phyloP scores from a whole-genome alignment of 30 jellyfish, hydroid and myxozoan genomes.

The Turritopsis rubra region DNA sequence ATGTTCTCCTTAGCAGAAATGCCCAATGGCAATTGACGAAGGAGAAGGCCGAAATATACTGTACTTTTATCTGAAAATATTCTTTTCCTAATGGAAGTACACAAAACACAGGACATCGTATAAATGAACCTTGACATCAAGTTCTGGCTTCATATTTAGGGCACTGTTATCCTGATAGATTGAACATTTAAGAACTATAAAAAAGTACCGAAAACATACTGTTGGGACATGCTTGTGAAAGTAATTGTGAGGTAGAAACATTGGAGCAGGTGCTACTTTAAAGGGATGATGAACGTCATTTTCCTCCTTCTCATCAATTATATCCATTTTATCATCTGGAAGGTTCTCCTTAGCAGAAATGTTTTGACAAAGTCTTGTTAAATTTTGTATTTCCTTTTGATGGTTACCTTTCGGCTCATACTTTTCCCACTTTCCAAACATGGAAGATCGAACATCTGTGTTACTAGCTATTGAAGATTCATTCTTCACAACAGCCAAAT shows the following conservation, averaged over 20 bases:
- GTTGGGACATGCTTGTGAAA: conserved; percentile 3
- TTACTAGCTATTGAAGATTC: neutral
- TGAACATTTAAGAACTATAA: neutral
- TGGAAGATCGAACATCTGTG: conserved; percentile 11
- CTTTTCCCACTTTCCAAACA: conserved; percentile 39
- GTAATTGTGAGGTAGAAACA: neutral
- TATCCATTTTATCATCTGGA: neutral
- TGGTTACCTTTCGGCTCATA: conserved; percentile 23
- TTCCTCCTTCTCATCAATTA: neutral
- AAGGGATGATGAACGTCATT: conserved; percentile 20
- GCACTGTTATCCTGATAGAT: neutral
- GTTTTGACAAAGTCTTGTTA: conserved; percentile 27
- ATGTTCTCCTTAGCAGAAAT: too few relatives aligned
- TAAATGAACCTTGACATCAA: neutral
- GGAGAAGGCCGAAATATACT: too few relatives aligned
- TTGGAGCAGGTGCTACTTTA: conserved; percentile 27
- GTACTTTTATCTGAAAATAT: too few relatives aligned
- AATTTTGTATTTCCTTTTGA: conserved; percentile 4
- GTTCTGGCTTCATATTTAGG: neutral
- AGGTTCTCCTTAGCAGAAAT: conserved; percentile 32
- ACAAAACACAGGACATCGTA: too few relatives aligned
- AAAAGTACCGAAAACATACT: neutral
- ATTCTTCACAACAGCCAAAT: neutral
- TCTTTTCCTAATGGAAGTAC: too few relatives aligned
- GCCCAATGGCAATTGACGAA: too few relatives aligned